phyloP scores from a whole-genome alignment of 30 jellyfish, hydroid and myxozoan species.

The Aurelia sp. region DNA sequence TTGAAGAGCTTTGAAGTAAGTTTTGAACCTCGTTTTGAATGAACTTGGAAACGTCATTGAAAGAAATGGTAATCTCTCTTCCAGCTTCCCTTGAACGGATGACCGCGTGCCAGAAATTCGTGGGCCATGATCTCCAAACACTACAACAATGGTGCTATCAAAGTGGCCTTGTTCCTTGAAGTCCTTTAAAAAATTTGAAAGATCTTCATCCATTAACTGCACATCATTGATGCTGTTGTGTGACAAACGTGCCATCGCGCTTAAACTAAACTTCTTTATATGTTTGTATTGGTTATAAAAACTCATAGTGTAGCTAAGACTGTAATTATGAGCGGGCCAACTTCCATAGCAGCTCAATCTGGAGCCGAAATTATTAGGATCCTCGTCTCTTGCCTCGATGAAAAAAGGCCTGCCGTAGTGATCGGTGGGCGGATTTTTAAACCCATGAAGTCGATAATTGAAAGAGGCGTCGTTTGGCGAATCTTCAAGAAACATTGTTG shows the following conservation, averaged over 20 bases:
- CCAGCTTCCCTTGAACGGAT: constrained; percentile 56
- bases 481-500: constrained; percentile 67
- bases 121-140: constrained; percentile 74
- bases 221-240: constrained; percentile 59
- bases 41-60: constrained; percentile 56
- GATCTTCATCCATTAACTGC: constrained; percentile 46
- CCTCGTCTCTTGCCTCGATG: constrained; percentile 13
- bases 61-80: constrained; percentile 70
- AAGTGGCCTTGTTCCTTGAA: constrained; percentile 21
- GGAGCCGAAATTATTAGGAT: not conserved
- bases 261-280: constrained; percentile 30
- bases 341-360: constrained; percentile 22
- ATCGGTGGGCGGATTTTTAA: constrained; percentile 65
- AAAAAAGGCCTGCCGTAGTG: constrained; percentile 75
- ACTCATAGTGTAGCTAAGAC: constrained; percentile 22
- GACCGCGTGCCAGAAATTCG: constrained; percentile 37
- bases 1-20: not conserved
- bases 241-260: constrained; percentile 18
- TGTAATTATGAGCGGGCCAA: constrained; percentile 17
- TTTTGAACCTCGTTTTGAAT: constrained; percentile 4
- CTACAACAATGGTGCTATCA: constrained; percentile 53
- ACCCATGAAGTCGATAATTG: constrained; percentile 75
- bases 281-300: constrained; percentile 28
- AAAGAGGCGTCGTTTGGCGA: constrained; percentile 49
- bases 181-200: constrained; percentile 13